Evolutionary conservation across 1,140 invertebrate species (phyloP), one percentile per base, ranked within the genome.

Genomic region (Drosophila bifasciata): DNA sequence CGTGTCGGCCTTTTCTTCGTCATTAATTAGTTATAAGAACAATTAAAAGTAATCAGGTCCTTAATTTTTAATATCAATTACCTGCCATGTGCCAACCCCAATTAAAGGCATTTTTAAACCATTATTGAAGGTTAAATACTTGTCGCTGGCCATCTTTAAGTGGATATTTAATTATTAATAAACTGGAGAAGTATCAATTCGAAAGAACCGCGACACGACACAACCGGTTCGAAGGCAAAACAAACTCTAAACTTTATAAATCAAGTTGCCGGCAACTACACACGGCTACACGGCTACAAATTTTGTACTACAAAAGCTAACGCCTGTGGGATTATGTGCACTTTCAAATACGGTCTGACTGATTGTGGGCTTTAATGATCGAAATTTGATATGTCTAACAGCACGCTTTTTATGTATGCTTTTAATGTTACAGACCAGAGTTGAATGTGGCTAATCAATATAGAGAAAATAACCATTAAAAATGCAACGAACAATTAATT

Each of bases 11-110:
- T 36, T 11, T 36, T 36, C 32, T 13, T 4, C 11, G 32, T 13
- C 32, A 1, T 36, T 13, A 2, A 13, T 36, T 36, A 36, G 2
- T 13, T 19, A 25, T 16, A 17, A 2, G 6, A 28, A 44, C 8
- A 16, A 59, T 28, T 46, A 9, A 7, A n/a, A 39, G 28, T 45
- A n/a, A 53, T 1, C 7, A 16, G 9, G 17, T 16, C n/a, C 40
- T 43, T 40, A n/a, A 32, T 32, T 43, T 16, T 15, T 15, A 41
- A 40, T 19, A 28, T 46, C 23, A 25, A 61, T 93, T 90, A 96
- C 95, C 93, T 96, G 95, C 95, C 95, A 97, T 63, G 96, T 96
- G 55, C 96, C 96, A 70, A 96, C 93, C 40, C 96, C 96, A 44
- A 97, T 90, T 64, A 93, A 93, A 0, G 96, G 96, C 95, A 96